These are phyloP conservation scores for Hyles euphorbiae DNA, from an alignment of 1,140 invertebrate species.

Conservation along the genomic window DNA sequence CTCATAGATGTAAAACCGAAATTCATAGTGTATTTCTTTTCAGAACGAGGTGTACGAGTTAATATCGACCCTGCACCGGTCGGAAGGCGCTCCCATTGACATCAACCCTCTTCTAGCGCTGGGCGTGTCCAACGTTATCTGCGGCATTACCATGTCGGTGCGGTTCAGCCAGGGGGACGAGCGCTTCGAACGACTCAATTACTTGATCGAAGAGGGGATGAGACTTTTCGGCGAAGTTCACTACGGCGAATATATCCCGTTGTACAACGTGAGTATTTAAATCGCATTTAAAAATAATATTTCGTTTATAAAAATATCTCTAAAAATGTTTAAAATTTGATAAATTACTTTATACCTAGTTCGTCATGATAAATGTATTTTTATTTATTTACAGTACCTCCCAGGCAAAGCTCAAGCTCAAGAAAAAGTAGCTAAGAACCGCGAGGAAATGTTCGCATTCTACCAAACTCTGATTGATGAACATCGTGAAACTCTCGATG, in stretches of 20 bases:
- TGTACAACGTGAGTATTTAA: conserved; percentile 67
- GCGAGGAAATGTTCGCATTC: conserved; percentile 88
- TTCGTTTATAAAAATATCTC: conserved; percentile 7
- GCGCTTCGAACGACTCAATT: conserved; percentile 86
- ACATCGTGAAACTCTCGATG: conserved; percentile 85
- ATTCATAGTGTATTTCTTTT: conserved; percentile 9
- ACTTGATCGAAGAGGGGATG: conserved; percentile 92
- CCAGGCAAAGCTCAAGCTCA: conserved; percentile 83
- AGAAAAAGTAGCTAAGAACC: conserved; percentile 87
- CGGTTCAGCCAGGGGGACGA: conserved; percentile 86
- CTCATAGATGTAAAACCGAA: neutral
- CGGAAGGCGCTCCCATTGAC: conserved; percentile 80
- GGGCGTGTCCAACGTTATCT: conserved; percentile 93
- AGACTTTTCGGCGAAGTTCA: conserved; percentile 88
- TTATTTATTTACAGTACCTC: conserved; percentile 78
- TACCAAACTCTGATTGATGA: conserved; percentile 89
- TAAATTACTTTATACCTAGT: neutral
- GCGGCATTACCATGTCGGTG: conserved; percentile 91
- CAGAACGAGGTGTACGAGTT: conserved; percentile 88
- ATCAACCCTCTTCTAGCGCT: conserved; percentile 84
- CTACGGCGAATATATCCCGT: conserved; percentile 79
- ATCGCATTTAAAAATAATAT: neutral
- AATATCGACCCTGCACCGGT: conserved; percentile 78
- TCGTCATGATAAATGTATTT: neutral
- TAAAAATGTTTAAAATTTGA: neutral